phyloP scores from a whole-genome alignment of 2,797 vertebrate species.

The Schizopygopsis pylzovi region DNA sequence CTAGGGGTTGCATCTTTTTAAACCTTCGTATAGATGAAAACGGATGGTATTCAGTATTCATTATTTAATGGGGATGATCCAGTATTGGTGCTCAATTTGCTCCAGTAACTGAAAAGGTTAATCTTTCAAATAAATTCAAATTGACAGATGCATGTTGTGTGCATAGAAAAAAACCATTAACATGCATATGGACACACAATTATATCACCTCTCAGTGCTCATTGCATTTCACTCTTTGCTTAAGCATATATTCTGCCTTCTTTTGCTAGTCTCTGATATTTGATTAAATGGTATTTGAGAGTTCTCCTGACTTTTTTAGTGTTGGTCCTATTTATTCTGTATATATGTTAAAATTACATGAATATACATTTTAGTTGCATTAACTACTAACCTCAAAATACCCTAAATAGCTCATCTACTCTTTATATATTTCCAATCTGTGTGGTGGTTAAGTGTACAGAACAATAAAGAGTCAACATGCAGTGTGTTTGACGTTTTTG shows the following conservation, averaged over 20 bases:
- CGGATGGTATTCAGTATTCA: neutral
- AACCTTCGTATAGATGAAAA: neutral
- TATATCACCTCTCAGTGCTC: neutral
- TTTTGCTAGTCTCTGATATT: slow-evolving; percentile 2
- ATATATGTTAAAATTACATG: neutral
- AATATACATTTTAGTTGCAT: neutral
- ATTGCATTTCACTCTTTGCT: slow-evolving; percentile 8
- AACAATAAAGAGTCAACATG: neutral
- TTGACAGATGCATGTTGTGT: slow-evolving; percentile 10
- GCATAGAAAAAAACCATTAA: neutral
- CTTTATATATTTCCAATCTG: neutral
- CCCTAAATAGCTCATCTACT: neutral
- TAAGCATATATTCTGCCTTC: neutral
- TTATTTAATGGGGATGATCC: neutral
- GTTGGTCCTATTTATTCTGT: neutral
- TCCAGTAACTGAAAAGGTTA: neutral
- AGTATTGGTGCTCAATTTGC: neutral
- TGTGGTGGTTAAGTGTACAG: neutral
- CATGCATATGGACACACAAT: neutral
- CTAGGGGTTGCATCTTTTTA: neutral
- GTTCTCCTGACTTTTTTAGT: neutral
- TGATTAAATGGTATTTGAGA: neutral
- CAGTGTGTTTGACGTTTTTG: neutral
- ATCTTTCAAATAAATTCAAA: slow-evolving; percentile 21
- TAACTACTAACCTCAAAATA: neutral